phyloP scores from a whole-genome alignment of 64 coral and sea anemone species.

The Cladopsammia gracilis region DNA sequence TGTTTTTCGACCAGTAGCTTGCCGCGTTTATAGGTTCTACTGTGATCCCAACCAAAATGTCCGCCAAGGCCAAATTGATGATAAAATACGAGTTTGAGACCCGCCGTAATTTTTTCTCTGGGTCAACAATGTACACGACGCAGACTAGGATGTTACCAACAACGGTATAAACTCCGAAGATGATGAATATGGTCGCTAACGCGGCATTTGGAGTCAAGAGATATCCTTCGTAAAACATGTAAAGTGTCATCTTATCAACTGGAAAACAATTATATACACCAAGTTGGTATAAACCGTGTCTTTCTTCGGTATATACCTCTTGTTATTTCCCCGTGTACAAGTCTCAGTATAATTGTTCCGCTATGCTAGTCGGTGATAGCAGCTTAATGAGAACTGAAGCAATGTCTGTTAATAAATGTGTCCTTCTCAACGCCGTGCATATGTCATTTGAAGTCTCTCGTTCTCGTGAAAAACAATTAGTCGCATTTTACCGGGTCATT shows the following conservation, averaged over 20 bases:
- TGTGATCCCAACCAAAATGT: constrained; percentile 89
- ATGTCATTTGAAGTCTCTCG: neutral
- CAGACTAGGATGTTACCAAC: constrained; percentile 85
- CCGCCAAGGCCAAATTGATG: constrained; percentile 82
- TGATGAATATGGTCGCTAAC: constrained; percentile 75
- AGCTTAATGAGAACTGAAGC: neutral
- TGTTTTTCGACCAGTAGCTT: constrained; percentile 77
- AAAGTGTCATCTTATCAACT: constrained; percentile 41
- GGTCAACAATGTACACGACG: constrained; percentile 78
- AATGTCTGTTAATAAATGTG: neutral
- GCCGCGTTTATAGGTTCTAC: constrained; percentile 92
- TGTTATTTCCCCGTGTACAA: no score
- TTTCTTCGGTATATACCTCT: no score
- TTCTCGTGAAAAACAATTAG: constrained; percentile 18
- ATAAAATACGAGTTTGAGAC: constrained; percentile 85
- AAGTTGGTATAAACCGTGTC: no score
- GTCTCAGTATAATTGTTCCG: no score
- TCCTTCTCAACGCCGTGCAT: neutral
- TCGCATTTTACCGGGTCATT: neutral
- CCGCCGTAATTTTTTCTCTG: constrained; percentile 77
- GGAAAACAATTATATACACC: neutral
- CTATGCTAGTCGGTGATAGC: no score
- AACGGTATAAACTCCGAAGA: constrained; percentile 89
- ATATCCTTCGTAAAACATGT: constrained; percentile 94
- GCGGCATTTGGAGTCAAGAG: constrained; percentile 78